Conservation (phyloP, 2,797 vertebrate genomes). For the Cryptoprocta ferox region DNA sequence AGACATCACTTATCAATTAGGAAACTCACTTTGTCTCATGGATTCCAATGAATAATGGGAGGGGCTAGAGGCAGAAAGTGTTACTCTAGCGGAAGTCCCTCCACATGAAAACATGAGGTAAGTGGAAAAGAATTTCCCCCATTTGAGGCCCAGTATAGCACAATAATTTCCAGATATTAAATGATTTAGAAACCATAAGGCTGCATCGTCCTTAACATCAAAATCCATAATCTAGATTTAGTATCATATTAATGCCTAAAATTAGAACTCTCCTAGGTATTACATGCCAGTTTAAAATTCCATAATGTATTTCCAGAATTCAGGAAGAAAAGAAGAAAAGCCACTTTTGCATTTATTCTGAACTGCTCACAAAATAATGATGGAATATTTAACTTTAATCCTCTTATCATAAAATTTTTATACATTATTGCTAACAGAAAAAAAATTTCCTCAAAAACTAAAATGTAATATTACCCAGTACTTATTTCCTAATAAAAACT, state of each 20-base stretch:
- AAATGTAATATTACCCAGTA: not conserved
- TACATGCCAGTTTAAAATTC: no score
- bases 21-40: not conserved
- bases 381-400: not conserved
- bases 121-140: not conserved
- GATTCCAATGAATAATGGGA: not conserved
- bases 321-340: not conserved
- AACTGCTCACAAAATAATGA: slow-evolving; percentile 21
- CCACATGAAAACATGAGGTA: not conserved
- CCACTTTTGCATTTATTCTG: not conserved
- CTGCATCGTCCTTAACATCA: not conserved
- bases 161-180: not conserved
- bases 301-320: not conserved
- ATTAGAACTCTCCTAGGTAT: not conserved
- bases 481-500: slow-evolving; percentile 20
- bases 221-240: slow-evolving; percentile 18
- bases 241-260: not conserved
- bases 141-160: not conserved
- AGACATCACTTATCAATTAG: not conserved
- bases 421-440: not conserved
- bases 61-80: not conserved
- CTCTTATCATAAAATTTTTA: not conserved
- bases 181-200: not conserved
- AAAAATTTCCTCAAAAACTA: not conserved
- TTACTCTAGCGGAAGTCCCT: not conserved